Evolutionary conservation across 2,888 invertebrate species (phyloP).

Genomic region (Omphaloscelis lunosa): DNA sequence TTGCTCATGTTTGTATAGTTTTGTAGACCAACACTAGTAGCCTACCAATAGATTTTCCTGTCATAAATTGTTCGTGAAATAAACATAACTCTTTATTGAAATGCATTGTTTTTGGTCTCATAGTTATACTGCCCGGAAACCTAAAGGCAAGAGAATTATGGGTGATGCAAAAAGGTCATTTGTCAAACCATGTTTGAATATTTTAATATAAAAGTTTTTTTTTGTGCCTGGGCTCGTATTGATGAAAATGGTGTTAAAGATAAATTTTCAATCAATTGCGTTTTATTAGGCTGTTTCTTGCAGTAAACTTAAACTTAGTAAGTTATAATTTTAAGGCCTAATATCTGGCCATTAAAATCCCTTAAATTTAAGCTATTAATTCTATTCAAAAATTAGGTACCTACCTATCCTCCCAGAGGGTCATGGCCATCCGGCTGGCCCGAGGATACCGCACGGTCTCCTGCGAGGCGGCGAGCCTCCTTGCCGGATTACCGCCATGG

Average conservation of each 20-base stretch:
- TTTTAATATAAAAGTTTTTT: not conserved
- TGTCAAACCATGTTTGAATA: constrained; percentile 39
- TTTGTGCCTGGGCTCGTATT: not conserved
- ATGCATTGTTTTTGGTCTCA: constrained; percentile 35
- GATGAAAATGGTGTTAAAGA: not conserved
- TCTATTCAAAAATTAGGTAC: not conserved
- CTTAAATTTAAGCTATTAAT: not conserved
- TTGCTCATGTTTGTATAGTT: not conserved
- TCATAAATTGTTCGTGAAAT: constrained; percentile 47
- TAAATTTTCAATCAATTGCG: not conserved
- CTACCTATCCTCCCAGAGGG: no score
- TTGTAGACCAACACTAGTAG: constrained; percentile 24
- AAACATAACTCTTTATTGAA: constrained; percentile 55
- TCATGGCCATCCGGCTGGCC: no score
- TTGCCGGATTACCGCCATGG: no score
- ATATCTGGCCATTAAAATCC: not conserved
- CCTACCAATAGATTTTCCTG: constrained; percentile 44
- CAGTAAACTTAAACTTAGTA: no score
- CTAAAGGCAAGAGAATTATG: constrained; percentile 25
- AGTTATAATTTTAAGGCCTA: not conserved
- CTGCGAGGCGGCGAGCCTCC: no score
- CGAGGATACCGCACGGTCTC: no score
- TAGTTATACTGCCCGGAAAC: constrained; percentile 30
- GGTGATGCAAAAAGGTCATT: constrained; percentile 31
- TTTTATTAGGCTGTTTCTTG: not conserved